A percentile compares a stretch with the other conserved stretches of the same genome.
phyloP scores from a whole-genome alignment of 1,140 invertebrate species.

The Saccostrea echinata region DNA sequence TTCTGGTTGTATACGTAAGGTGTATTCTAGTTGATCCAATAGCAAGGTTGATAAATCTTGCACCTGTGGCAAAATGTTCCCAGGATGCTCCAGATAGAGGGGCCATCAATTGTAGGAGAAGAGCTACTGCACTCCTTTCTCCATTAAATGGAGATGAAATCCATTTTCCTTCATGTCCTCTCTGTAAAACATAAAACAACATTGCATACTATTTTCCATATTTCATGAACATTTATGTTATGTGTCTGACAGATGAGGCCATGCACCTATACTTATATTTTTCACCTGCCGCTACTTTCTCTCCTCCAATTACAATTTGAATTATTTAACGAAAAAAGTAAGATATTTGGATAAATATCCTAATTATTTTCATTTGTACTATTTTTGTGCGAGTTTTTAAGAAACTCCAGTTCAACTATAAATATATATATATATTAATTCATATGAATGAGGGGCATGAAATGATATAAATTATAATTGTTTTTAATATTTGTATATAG shows the following conservation, averaged over 20 bases:
- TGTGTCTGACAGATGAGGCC: too few species aligned
- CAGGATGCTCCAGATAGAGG: neutral
- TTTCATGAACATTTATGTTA: neutral
- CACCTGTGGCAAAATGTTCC: neutral
- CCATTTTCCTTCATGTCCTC: neutral
- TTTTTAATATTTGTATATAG: too few species aligned
- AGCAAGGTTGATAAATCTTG: slow-evolving; percentile 6
- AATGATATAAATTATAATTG: too few species aligned
- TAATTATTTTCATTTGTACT: too few species aligned
- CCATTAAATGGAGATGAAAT: neutral
- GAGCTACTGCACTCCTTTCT: neutral
- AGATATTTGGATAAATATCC: too few species aligned
- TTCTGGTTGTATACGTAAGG: too few species aligned
- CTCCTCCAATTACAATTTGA: neutral
- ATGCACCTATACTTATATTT: neutral
- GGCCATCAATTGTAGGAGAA: neutral
- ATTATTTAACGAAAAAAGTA: too few species aligned
- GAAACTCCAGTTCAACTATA: too few species aligned
- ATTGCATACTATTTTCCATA: neutral
- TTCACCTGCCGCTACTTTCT: neutral
- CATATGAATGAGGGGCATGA: too few species aligned
- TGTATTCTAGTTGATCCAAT: neutral
- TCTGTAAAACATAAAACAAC: neutral
- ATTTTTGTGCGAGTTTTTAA: too few species aligned
- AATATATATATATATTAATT: too few species aligned